Base-by-base conservation (phyloP, 2,888 invertebrate species). In the Oscheius sp. region DNA sequence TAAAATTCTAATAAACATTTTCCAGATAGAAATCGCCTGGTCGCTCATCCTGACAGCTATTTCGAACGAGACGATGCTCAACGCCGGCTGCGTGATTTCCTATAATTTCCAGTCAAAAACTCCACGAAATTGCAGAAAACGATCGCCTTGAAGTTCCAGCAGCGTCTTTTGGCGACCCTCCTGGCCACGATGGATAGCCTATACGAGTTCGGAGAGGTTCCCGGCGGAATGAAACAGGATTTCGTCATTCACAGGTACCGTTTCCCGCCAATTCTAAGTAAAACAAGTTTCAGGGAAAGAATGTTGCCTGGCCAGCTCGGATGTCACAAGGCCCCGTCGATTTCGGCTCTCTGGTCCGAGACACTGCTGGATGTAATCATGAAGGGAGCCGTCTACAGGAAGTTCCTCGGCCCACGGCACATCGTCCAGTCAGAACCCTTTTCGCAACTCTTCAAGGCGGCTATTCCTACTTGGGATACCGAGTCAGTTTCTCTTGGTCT, bases 191-290 rank as follows among this genome's bases (percentile, higher is more conserved):
- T 70, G 47, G 70, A 70, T 47, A 35, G 21, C 9, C 32, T 70
- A 2, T 70, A 70, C 32, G 42, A 70, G 11, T 42, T 57, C 10
- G 70, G 70, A 21, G 48, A 59, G 37, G 58, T 70, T n/a, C 48
- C 58, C 2, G 10, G 1, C 5, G 48, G 48, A 29, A 47, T 70
- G 21, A 57, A 70, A 32, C 2, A 9, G 11, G 57, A 70, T 33
- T 70, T 70, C 33, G 35, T 70, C 29, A 47, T 70, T n/a, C 57
- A 70, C 47, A 58, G 33, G 70, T 70, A 2, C 21, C 2, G 57
- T 42, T 55, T 29, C 13, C 21, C 21, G 21, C 21, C 21, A 21
- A 21, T 21, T 21, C 21, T 2, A 51, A 10, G 11, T n/a, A 1
- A 21, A 55, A 13, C 2, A 21, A 13, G 21, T 55, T 55, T 3